phyloP scores from a whole-genome alignment of 2,113 vertebrate genomes.

The Ranitomeya variabilis region DNA sequence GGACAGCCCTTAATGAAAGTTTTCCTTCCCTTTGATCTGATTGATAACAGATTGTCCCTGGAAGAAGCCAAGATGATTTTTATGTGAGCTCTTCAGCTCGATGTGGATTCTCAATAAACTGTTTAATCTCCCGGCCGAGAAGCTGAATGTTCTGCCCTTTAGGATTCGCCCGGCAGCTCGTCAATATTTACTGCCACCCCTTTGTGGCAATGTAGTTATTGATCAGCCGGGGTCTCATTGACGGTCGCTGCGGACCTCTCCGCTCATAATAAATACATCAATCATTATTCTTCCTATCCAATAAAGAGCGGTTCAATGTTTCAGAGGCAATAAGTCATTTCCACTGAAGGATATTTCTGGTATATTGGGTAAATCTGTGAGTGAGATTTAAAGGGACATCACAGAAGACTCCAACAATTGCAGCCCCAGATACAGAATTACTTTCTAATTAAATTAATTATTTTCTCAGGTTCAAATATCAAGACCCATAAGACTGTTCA shows the following conservation, averaged over 20 bases:
- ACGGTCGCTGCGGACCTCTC: not conserved
- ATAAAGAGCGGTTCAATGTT: not conserved
- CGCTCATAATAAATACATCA: slow-evolving; percentile 22
- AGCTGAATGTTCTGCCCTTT: slow-evolving; percentile 25
- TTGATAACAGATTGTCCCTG: not conserved
- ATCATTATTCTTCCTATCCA: slow-evolving; percentile 32
- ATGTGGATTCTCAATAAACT: slow-evolving; percentile 29
- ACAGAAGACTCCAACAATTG: too few relatives aligned
- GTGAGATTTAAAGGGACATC: too few relatives aligned
- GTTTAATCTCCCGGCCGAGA: slow-evolving; percentile 19
- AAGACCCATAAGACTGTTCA: not conserved
- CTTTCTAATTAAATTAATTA: not conserved
- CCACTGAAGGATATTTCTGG: not conserved
- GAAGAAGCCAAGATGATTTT: not conserved
- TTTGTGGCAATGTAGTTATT: slow-evolving; percentile 30
- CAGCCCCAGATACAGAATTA: not conserved
- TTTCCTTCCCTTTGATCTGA: not conserved
- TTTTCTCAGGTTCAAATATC: not conserved
- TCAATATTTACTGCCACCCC: slow-evolving; percentile 41
- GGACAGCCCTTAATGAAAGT: slow-evolving; percentile 11
- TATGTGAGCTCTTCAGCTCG: not conserved
- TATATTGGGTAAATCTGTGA: not conserved
- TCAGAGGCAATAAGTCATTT: not conserved
- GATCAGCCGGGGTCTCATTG: slow-evolving; percentile 20
- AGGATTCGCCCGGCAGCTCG: slow-evolving; percentile 1